Evolutionary conservation across 30 jellyfish, hydroid and myxozoan species (phyloP).

Genomic region (Hydra vulgaris): DNA sequence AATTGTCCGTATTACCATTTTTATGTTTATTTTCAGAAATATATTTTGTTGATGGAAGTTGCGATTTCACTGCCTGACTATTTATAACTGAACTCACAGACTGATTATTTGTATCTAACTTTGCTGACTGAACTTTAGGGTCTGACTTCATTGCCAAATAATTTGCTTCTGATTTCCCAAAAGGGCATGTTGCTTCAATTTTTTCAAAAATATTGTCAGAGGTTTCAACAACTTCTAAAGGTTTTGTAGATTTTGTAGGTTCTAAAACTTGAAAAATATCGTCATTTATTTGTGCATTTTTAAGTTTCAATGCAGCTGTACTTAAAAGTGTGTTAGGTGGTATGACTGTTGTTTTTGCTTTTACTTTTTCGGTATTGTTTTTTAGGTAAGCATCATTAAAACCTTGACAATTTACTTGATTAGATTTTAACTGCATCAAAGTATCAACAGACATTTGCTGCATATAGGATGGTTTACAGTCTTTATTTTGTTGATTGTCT

Average conservation of each 20-base stretch:
- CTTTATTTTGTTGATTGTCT: too few species aligned
- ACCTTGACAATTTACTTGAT: neutral
- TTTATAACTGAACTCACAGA: too few species aligned
- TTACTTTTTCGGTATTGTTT: neutral
- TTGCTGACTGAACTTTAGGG: too few species aligned
- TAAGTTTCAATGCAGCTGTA: conserved; percentile 1
- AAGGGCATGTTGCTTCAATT: neutral
- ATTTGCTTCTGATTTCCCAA: too few species aligned
- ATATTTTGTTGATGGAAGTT: neutral
- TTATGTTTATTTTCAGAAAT: neutral
- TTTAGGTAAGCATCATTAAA: neutral
- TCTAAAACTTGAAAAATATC: neutral
- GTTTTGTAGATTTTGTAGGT: neutral
- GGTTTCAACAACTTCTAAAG: neutral
- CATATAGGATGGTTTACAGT: too few species aligned
- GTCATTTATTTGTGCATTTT: neutral
- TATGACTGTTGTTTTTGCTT: neutral
- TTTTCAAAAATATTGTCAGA: neutral
- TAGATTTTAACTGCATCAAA: too few species aligned
- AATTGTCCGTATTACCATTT: too few species aligned
- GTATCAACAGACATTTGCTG: too few species aligned
- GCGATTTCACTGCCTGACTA: neutral
- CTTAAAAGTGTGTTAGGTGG: conserved; percentile 8
- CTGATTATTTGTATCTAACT: too few species aligned
- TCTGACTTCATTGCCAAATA: too few species aligned